A percentile compares a stretch with the other conserved stretches of the same genome.
phyloP scores from a whole-genome alignment of 1,140 invertebrate species.

The Micrasema longulum region DNA sequence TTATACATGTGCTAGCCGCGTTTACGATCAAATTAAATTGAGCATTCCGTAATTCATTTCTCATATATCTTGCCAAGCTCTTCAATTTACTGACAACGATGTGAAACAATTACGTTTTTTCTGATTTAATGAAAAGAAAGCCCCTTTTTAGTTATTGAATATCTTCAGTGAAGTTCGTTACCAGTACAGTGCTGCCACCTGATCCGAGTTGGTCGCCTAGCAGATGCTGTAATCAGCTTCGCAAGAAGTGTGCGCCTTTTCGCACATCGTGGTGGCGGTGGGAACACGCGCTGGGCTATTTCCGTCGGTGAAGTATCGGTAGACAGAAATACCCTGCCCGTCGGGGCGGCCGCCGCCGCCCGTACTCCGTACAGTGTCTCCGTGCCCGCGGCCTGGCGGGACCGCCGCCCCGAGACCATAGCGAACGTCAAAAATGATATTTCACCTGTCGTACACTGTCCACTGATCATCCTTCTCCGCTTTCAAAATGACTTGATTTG shows the following conservation, averaged over 20 bases:
- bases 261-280: constrained; percentile 20
- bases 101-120: too few species aligned
- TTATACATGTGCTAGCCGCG: too few species aligned
- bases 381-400: constrained; percentile 37
- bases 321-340: constrained; percentile 31
- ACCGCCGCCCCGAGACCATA: constrained; percentile 41
- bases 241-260: constrained; percentile 5
- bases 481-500: constrained; percentile 24
- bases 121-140: too few species aligned
- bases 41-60: too few species aligned
- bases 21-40: too few species aligned
- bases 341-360: constrained; percentile 16
- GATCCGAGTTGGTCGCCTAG: background rate
- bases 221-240: constrained; percentile 10
- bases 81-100: too few species aligned
- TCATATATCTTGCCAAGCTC: too few species aligned
- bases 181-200: constrained; percentile 23
- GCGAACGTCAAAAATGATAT: constrained; percentile 44
- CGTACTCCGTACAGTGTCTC: constrained; percentile 26
- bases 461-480: constrained; percentile 34
- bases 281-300: constrained; percentile 35
- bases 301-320: constrained; percentile 39
- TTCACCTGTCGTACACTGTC: constrained; percentile 45
- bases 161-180: background rate
- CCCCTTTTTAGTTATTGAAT: too few species aligned